Conservation (phyloP, 2,888 invertebrate species). For the Cynaeus angustus region DNA sequence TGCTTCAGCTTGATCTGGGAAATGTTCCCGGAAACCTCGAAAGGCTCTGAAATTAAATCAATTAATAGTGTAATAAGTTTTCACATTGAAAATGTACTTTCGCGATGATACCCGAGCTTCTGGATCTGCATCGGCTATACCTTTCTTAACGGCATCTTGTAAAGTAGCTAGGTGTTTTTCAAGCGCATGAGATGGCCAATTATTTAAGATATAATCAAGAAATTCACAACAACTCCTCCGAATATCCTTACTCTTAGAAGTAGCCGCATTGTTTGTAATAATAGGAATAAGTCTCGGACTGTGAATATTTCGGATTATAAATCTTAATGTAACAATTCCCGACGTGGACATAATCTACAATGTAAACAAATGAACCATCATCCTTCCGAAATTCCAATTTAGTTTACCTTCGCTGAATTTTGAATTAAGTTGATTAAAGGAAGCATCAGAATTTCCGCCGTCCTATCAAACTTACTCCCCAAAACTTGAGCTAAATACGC, state of each 20-base stretch:
- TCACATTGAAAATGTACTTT: conserved; percentile 75
- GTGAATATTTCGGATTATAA: conserved; percentile 90
- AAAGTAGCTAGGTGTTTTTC: conserved; percentile 87
- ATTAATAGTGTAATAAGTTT: conserved; percentile 14
- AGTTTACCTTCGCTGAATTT: conserved; percentile 92
- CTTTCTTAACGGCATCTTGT: conserved; percentile 88
- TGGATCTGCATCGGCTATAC: conserved; percentile 94
- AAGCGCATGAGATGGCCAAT: conserved; percentile 89
- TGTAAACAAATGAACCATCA: conserved; percentile 26
- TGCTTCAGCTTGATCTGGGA: conserved; percentile 91
- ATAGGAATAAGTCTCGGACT: conserved; percentile 87
- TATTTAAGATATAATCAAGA: conserved; percentile 85
- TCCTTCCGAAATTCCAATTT: conserved; percentile 52
- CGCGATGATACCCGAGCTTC: conserved; percentile 88
- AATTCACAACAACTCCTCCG: conserved; percentile 87
- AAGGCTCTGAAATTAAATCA: conserved; percentile 80
- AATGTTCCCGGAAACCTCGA: conserved; percentile 91
- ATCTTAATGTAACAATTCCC: conserved; percentile 88
- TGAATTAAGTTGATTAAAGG: conserved; percentile 92
- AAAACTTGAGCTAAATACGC: conserved; percentile 92
- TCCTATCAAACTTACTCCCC: conserved; percentile 88
- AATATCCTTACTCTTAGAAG: conserved; percentile 94
- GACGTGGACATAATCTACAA: conserved; percentile 89
- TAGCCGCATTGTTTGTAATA: conserved; percentile 82
- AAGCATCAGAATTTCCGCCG: conserved; percentile 88